These are phyloP conservation scores for Perizoma flavofasciatum DNA, from an alignment of 2,888 invertebrate species.

Conservation along the genomic window DNA sequence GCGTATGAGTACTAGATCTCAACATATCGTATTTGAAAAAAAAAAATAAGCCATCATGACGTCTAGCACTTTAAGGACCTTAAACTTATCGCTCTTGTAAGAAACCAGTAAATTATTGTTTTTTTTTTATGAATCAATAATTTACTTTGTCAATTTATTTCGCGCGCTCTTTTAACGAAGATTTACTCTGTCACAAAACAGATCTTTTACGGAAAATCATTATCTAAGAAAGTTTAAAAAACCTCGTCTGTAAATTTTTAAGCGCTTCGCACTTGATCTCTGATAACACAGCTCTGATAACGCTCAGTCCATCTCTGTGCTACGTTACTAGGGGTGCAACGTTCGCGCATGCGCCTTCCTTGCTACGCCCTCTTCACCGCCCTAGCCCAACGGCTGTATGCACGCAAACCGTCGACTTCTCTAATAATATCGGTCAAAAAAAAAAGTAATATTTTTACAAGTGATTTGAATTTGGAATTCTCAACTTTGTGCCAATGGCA, in stretches of 20 bases:
- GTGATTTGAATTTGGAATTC: conserved; percentile 30
- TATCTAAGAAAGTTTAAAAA: background rate
- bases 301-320: conserved; percentile 51
- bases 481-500: conserved; percentile 48
- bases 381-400: conserved; percentile 57
- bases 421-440: conserved; percentile 39
- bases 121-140: too few relatives aligned
- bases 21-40: too few relatives aligned
- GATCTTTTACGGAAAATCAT: too few relatives aligned
- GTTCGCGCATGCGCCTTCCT: conserved; percentile 66
- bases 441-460: conserved; percentile 29
- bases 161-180: too few relatives aligned
- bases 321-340: conserved; percentile 67
- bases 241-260: conserved; percentile 6
- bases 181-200: too few relatives aligned
- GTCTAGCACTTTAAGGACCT: too few relatives aligned
- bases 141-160: too few relatives aligned
- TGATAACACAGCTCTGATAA: background rate
- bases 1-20: too few relatives aligned
- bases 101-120: too few relatives aligned
- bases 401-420: conserved; percentile 45
- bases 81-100: too few relatives aligned
- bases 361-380: conserved; percentile 54
- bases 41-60: too few relatives aligned
- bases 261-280: conserved; percentile 1